phyloP scores from a whole-genome alignment of 2,113 vertebrate species.

The Cyanistes caeruleus region DNA sequence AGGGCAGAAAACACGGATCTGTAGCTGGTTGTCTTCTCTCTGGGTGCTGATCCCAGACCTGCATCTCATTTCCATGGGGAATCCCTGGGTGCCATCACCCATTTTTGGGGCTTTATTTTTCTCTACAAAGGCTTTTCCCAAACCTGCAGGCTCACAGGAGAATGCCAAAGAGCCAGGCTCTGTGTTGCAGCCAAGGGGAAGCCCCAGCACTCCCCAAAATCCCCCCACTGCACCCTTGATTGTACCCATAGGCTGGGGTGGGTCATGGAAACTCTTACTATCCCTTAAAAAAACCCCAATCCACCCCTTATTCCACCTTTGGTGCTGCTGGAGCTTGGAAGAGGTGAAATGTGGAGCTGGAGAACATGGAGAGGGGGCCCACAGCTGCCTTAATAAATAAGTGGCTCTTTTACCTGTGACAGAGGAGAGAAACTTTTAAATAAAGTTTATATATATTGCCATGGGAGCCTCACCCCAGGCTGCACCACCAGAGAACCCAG shows the following conservation, averaged over 20 bases:
- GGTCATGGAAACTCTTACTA: background rate
- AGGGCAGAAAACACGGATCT: rapidly evolving
- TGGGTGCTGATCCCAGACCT: background rate
- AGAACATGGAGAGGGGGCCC: too few relatives aligned
- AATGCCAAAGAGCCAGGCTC: background rate
- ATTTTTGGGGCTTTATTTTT: background rate
- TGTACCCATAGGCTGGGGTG: background rate
- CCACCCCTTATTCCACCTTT: background rate
- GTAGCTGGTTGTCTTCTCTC: background rate
- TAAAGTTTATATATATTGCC: rapidly evolving
- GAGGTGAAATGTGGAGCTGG: background rate
- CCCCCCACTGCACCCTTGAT: background rate
- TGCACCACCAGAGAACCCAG: background rate
- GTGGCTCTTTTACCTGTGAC: background rate
- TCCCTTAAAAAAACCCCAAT: background rate
- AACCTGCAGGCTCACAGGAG: background rate
- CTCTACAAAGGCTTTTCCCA: background rate
- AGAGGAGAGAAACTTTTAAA: background rate
- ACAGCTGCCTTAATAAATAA: background rate
- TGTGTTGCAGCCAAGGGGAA: background rate
- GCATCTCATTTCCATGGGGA: background rate
- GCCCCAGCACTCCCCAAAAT: background rate
- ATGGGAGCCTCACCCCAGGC: background rate
- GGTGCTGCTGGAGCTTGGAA: background rate
- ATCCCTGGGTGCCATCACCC: background rate